phyloP scores from a whole-genome alignment of 2,888 invertebrate genomes.

The Stictocephala bisonia region DNA sequence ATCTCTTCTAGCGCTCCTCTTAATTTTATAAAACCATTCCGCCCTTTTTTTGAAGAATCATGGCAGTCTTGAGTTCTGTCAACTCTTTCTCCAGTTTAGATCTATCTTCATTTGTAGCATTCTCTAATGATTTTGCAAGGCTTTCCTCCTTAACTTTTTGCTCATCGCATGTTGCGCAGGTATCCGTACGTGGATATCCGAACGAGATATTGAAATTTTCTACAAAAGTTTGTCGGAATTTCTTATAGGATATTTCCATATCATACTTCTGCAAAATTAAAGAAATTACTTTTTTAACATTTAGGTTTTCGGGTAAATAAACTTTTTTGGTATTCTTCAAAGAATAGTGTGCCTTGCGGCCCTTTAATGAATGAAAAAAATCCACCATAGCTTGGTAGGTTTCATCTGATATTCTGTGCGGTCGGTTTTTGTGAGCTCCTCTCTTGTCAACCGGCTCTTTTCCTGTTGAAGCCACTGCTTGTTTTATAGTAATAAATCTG shows the following conservation, averaged over 20 bases:
- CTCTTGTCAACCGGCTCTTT: background rate
- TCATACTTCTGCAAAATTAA: background rate
- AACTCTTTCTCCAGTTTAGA: too few species aligned
- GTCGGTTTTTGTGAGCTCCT: too few species aligned
- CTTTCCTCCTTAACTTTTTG: background rate
- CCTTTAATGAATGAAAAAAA: background rate
- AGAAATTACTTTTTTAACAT: background rate
- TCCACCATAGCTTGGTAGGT: background rate
- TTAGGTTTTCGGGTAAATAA: background rate
- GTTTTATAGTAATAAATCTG: background rate
- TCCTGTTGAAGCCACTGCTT: background rate
- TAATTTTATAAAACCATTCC: background rate
- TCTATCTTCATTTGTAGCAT: too few species aligned
- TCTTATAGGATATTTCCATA: too few species aligned
- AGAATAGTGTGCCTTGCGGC: too few species aligned
- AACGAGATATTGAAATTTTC: background rate
- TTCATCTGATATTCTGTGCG: conserved; percentile 6
- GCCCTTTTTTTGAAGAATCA: background rate
- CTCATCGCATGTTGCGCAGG: background rate
- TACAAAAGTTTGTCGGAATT: background rate
- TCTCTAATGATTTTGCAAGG: background rate
- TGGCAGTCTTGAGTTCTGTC: too few species aligned
- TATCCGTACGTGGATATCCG: background rate
- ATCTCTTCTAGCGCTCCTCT: too few species aligned
- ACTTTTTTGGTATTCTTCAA: background rate